These are phyloP conservation scores for Chloromyia formosa DNA, from an alignment of 2,888 invertebrate species.

Conservation along the genomic window DNA sequence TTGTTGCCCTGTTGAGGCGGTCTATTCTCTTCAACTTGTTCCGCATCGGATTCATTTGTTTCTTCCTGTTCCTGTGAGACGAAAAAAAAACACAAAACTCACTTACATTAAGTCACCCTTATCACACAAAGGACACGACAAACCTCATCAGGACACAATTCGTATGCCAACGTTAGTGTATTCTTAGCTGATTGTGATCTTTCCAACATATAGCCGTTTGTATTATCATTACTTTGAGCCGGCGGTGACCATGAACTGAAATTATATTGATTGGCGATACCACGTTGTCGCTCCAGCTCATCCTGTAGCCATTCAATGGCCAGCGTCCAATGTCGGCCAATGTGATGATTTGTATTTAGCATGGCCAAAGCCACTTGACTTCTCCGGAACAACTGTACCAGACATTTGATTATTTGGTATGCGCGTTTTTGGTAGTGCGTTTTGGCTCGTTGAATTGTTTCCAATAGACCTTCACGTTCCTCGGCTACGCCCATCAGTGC, in stretches of 20 bases:
- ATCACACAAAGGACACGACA: neutral
- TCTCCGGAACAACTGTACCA: slow-evolving; percentile 89
- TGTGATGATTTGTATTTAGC: slow-evolving; percentile 78
- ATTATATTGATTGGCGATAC: slow-evolving; percentile 73
- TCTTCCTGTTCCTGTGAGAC: slow-evolving; percentile 61
- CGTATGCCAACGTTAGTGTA: slow-evolving; percentile 81
- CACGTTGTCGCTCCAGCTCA: slow-evolving; percentile 79
- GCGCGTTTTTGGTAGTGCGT: slow-evolving; percentile 96
- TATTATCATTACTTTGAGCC: slow-evolving; percentile 92
- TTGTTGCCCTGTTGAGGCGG: slow-evolving; percentile 36
- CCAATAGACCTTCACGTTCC: slow-evolving; percentile 90
- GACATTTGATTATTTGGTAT: slow-evolving; percentile 95
- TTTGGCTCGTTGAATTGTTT: slow-evolving; percentile 91
- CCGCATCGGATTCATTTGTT: slow-evolving; percentile 63
- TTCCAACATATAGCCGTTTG: slow-evolving; percentile 93
- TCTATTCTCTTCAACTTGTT: slow-evolving; percentile 58
- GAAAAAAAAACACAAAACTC: slow-evolving; percentile 30
- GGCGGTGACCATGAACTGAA: slow-evolving; percentile 96
- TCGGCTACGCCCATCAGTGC: slow-evolving; percentile 87
- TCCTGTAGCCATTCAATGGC: slow-evolving; percentile 96
- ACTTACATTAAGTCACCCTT: slow-evolving; percentile 3
- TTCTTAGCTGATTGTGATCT: slow-evolving; percentile 92
- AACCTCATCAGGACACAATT: slow-evolving; percentile 77
- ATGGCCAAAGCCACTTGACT: slow-evolving; percentile 83
- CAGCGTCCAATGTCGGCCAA: slow-evolving; percentile 86